Base-by-base conservation (phyloP, 1,140 invertebrate species). In the Chironomus tepperi region DNA sequence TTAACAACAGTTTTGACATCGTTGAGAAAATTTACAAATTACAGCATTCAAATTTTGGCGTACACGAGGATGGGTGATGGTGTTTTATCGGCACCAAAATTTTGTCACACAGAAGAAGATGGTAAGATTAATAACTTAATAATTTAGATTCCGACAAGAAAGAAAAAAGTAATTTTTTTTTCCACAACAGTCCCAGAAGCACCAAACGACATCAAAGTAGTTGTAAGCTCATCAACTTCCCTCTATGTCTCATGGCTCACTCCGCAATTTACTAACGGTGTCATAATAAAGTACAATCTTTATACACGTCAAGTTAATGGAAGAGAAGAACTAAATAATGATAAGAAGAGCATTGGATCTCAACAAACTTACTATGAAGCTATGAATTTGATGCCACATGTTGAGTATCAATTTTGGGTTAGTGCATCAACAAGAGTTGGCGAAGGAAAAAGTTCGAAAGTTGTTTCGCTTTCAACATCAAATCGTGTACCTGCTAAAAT, bases 1-100 rank as follows among this genome's bases (percentile, higher is more conserved):
- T 79, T 90, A 42, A 90, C 87, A 12, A 87, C 87, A 1, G 87
- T 91, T 47, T 81, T 92, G 1, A 88, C 87, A 0, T 88, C 88
- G 1, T 79, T 92, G n/a, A 84, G 87, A 75, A 92, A 90, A 77
- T 94, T 88, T 79, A 92, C 92, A 3, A 96, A 95, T 83, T 96
- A 96, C 82, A 94, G 90, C 78, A 86, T 96, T 67, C 91, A 93
- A 81, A 89, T 95, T 0, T 78, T 93, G 75, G 93, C 93, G 0
- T 93, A 87, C 80, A 96, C 93, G 0, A 86, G 90, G 79, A 89
- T 92, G 77, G 94, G 94, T 0, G 91, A 93, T 79, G 93, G 94
- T 0, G 85, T 88, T 7, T 81, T 89, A 7, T 90, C 91, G 3
- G 81, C 85, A 73, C 86, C 90, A 0, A 85, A 90, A 19, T 92